A percentile compares a stretch with the other conserved stretches of the same genome.
Conservation (phyloP, 2,797 vertebrate genomes). For the Syngnathus acus region DNA sequence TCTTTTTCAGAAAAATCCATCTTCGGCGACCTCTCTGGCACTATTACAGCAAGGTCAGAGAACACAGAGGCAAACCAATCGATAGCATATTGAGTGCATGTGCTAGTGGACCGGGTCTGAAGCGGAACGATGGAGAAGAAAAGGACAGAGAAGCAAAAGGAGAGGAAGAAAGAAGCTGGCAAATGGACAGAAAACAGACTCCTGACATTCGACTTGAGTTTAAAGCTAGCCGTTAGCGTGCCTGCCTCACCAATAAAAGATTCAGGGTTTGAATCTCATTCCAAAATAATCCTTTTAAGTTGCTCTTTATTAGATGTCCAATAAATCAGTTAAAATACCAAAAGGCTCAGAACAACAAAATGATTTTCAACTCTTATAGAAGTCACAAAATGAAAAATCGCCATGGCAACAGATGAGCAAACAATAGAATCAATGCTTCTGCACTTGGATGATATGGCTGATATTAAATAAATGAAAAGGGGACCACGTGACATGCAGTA, state of each 20-base stretch:
- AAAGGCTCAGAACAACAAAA: neutral
- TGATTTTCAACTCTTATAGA: neutral
- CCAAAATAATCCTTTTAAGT: conserved; percentile 15
- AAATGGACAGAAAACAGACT: neutral
- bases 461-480: neutral
- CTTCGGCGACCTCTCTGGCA: conserved; percentile 53
- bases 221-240: neutral
- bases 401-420: neutral
- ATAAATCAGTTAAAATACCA: neutral
- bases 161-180: neutral
- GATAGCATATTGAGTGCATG: conserved; percentile 57
- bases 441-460: too few species aligned
- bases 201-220: neutral
- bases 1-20: conserved; percentile 68
- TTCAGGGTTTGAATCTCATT: neutral
- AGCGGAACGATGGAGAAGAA: conserved; percentile 12
- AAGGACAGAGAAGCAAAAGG: conserved; percentile 17
- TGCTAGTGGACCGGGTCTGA: conserved; percentile 30
- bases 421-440: neutral
- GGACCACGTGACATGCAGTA: neutral
- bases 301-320: neutral
- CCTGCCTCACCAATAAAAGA: neutral
- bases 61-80: conserved; percentile 64
- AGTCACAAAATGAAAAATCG: neutral
- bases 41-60: conserved; percentile 71